Conservation (phyloP, 2,888 invertebrate species). For the Heliconius aoede region DNA sequence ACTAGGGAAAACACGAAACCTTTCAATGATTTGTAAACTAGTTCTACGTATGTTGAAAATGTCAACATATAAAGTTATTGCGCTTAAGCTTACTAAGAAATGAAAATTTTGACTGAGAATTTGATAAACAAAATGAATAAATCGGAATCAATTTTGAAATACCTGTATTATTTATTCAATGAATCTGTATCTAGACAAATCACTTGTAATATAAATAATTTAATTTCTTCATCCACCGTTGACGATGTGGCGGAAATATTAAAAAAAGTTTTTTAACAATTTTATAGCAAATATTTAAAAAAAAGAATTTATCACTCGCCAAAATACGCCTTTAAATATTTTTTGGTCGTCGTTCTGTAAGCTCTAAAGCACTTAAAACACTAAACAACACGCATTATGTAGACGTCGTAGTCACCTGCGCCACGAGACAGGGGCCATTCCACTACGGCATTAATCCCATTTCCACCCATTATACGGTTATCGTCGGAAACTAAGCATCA, state of each 20-base stretch:
- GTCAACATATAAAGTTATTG: not conserved
- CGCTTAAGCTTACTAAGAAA: not conserved
- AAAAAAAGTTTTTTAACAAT: too few species aligned
- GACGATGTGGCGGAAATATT: too few species aligned
- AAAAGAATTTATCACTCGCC: not conserved
- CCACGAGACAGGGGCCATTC: conserved; percentile 36
- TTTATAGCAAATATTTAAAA: not conserved
- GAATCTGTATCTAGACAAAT: too few species aligned
- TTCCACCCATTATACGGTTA: conserved; percentile 21
- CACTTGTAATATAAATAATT: too few species aligned
- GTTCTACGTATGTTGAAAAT: not conserved
- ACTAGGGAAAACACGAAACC: not conserved
- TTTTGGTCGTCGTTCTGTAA: conserved; percentile 18
- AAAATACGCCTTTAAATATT: not conserved
- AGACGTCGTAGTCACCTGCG: conserved; percentile 49
- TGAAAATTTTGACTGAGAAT: too few species aligned
- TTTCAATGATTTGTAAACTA: not conserved
- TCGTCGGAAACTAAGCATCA: conserved; percentile 2
- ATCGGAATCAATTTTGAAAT: not conserved
- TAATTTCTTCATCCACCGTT: too few species aligned
- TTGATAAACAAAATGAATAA: not conserved
- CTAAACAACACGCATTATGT: conserved; percentile 49
- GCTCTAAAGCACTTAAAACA: conserved; percentile 40
- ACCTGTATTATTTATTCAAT: not conserved
- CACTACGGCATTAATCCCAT: conserved; percentile 27